These are phyloP conservation scores for Eilema depressum DNA, from an alignment of 2,888 invertebrate species.

Conservation along the genomic window DNA sequence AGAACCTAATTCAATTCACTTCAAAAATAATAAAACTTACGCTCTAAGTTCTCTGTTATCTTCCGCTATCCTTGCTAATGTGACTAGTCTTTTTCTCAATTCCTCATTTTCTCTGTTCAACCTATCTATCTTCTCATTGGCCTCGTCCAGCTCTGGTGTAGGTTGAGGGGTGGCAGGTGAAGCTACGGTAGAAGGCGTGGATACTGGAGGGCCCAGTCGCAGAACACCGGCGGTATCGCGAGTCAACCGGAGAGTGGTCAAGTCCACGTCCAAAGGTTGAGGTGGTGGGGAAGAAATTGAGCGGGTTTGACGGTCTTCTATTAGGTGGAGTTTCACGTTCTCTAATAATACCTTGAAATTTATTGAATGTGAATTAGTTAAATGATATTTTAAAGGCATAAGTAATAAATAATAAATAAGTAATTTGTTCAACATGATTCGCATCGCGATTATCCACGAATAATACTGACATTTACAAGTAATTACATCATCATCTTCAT, in stretches of 20 bases:
- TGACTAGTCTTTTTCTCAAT: slow-evolving; percentile 77
- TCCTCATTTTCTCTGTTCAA: slow-evolving; percentile 83
- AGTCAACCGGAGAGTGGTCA: slow-evolving; percentile 90
- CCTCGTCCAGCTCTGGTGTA: slow-evolving; percentile 79
- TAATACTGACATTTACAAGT: too few relatives aligned
- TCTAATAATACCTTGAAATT: slow-evolving; percentile 88
- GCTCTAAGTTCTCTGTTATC: slow-evolving; percentile 84
- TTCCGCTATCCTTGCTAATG: slow-evolving; percentile 83
- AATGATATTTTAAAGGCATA: background rate
- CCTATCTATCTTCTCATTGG: slow-evolving; percentile 73
- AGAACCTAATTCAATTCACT: too few relatives aligned
- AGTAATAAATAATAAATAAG: too few relatives aligned
- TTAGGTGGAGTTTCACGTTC: slow-evolving; percentile 91
- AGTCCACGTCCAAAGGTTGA: slow-evolving; percentile 91
- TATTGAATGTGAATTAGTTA: background rate
- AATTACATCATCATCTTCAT: too few relatives aligned
- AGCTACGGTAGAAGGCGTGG: slow-evolving; percentile 62
- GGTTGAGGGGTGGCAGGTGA: slow-evolving; percentile 69
- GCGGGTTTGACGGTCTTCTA: slow-evolving; percentile 94
- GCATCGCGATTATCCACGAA: too few relatives aligned
- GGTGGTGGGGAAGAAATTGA: slow-evolving; percentile 93
- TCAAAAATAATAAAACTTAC: slow-evolving; percentile 65
- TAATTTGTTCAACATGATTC: too few relatives aligned
- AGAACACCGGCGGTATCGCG: slow-evolving; percentile 92
- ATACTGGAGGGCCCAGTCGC: slow-evolving; percentile 88